phyloP scores from a whole-genome alignment of 2,888 invertebrate species.

The Euplexia lucipara region DNA sequence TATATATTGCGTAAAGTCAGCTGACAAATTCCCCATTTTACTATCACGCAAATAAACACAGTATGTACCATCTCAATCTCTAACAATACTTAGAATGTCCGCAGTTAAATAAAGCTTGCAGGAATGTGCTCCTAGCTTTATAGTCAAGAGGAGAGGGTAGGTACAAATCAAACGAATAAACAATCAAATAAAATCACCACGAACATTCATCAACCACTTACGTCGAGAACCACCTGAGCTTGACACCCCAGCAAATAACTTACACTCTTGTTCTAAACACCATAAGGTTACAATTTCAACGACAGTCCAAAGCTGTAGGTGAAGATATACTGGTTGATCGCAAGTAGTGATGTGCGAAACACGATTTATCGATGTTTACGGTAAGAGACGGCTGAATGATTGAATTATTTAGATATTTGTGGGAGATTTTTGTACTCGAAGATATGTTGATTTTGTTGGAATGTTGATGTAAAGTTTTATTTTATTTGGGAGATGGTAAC shows the following conservation, averaged over 20 bases:
- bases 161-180: slow-evolving; percentile 84
- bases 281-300: slow-evolving; percentile 36
- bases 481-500: slow-evolving; percentile 34
- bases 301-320: neutral
- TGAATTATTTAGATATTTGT: slow-evolving; percentile 57
- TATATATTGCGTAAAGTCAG: neutral
- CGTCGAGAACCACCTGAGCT: slow-evolving; percentile 60
- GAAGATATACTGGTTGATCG: slow-evolving; percentile 30
- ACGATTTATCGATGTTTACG: slow-evolving; percentile 60
- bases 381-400: slow-evolving; percentile 34
- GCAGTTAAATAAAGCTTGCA: slow-evolving; percentile 29
- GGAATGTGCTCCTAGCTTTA: slow-evolving; percentile 53
- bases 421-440: slow-evolving; percentile 16
- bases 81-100: slow-evolving; percentile 31
- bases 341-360: slow-evolving; percentile 56
- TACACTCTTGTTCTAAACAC: neutral
- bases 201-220: slow-evolving; percentile 84
- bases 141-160: slow-evolving; percentile 33
- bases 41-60: slow-evolving; percentile 23
- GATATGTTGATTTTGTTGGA: slow-evolving; percentile 38
- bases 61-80: slow-evolving; percentile 27
- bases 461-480: slow-evolving; percentile 32
- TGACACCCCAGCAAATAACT: slow-evolving; percentile 13
- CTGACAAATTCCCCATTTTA: slow-evolving; percentile 31
- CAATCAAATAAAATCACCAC: slow-evolving; percentile 87